A percentile compares a stretch with the other conserved stretches of the same genome.
Conservation (phyloP, 2,888 invertebrate species). For the Octonoba sinensis region DNA sequence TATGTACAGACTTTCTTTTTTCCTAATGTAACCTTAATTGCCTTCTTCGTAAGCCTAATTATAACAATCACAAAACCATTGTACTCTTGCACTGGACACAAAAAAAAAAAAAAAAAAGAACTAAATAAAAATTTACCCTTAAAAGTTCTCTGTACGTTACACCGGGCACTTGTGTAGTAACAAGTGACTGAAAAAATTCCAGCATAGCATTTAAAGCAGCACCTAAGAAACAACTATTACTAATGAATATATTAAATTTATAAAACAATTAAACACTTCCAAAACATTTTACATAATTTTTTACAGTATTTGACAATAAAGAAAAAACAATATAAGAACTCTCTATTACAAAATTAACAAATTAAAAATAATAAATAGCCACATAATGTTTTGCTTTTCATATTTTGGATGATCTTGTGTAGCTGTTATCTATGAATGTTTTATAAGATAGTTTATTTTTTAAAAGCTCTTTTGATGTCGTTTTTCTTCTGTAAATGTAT, state of each 20-base stretch:
- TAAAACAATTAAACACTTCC: neutral
- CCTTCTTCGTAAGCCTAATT: no score
- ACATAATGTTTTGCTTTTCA: no score
- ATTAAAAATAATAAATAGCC: no score
- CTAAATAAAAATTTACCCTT: constrained; percentile 59
- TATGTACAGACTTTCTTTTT: no score
- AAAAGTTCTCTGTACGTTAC: constrained; percentile 86
- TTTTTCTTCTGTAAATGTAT: no score
- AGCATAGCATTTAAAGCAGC: constrained; percentile 91
- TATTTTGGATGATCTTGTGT: no score
- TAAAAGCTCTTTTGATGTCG: no score
- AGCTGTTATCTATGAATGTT: no score
- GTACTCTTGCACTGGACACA: no score
- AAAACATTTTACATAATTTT: neutral
- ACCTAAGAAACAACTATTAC: constrained; percentile 74
- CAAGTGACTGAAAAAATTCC: constrained; percentile 92
- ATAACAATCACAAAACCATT: no score
- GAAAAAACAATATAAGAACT: neutral
- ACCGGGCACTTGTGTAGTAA: constrained; percentile 81
- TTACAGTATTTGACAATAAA: neutral
- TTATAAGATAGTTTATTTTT: no score
- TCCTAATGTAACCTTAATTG: no score
- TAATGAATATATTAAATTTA: neutral
- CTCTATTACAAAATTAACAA: neutral
- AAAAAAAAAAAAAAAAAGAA: constrained; percentile 33